A percentile compares a stretch with the other conserved stretches of the same genome.
phyloP scores from a whole-genome alignment of 2,113 vertebrate species.

The Campylorhamphus procurvoides region DNA sequence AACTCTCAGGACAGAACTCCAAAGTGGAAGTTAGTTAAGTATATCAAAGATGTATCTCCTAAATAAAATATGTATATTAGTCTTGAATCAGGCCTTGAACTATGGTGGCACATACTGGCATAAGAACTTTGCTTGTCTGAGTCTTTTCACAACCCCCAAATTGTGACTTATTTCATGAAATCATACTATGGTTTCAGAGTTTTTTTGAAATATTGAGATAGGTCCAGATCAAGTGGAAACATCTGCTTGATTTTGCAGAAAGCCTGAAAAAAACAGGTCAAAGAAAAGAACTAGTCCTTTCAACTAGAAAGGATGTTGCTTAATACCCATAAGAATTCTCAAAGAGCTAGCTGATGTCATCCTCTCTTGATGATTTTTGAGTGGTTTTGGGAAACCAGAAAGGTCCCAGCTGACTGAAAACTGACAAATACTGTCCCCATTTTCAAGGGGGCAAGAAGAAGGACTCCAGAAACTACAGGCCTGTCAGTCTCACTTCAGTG shows the following conservation, averaged over 20 bases:
- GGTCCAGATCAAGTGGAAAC: background rate
- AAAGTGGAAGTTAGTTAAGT: background rate
- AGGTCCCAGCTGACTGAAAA: background rate
- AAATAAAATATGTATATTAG: background rate
- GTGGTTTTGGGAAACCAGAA: background rate
- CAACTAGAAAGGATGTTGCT: background rate
- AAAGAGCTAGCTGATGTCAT: background rate
- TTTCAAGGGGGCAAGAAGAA: no score
- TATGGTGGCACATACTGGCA: background rate
- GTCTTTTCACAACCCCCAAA: background rate
- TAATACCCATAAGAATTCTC: background rate
- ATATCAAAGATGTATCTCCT: background rate
- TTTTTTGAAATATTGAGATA: fast-evolving
- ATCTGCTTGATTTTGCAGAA: background rate
- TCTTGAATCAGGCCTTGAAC: background rate
- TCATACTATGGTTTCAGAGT: background rate
- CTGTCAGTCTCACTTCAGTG: no score
- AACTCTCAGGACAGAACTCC: background rate
- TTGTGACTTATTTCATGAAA: background rate
- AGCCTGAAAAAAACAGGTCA: background rate
- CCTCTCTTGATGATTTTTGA: background rate
- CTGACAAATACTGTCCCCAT: background rate
- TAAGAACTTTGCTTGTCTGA: background rate
- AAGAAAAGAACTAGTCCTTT: background rate
- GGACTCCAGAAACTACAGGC: no score